These are phyloP conservation scores for Cheilosia grossa DNA, from an alignment of 2,888 invertebrate genomes.

Conservation along the genomic window DNA sequence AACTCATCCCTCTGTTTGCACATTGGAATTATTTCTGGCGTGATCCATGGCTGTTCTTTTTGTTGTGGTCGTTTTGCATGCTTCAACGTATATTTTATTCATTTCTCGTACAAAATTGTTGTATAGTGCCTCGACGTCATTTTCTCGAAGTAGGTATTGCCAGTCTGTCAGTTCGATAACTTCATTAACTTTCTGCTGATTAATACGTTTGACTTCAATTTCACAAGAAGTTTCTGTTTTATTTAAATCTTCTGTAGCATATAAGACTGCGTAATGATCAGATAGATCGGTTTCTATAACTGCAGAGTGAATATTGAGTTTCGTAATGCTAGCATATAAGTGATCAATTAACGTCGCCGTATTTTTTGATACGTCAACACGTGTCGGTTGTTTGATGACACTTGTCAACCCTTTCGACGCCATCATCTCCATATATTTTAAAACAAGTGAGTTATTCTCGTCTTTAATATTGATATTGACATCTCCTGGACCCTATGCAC, in stretches of 20 bases:
- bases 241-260: slow-evolving; percentile 21
- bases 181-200: no score
- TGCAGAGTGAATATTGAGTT: no score
- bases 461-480: slow-evolving; percentile 13
- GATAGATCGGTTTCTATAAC: slow-evolving; percentile 24
- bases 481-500: no score
- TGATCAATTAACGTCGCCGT: no score
- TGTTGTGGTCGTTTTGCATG: background rate
- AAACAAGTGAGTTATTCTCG: slow-evolving; percentile 11
- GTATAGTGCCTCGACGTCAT: slow-evolving; percentile 20
- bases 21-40: slow-evolving; percentile 9
- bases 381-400: background rate
- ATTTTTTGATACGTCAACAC: no score
- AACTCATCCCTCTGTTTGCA: slow-evolving; percentile 21
- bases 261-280: slow-evolving; percentile 25
- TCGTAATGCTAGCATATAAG: no score
- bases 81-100: background rate
- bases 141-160: no score
- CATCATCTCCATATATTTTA: slow-evolving; percentile 41
- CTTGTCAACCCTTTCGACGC: slow-evolving; percentile 5
- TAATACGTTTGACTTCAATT: background rate
- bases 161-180: slow-evolving; percentile 31
- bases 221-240: background rate
- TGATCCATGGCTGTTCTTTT: slow-evolving; percentile 19
- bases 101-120: slow-evolving; percentile 18